Percentiles rank a stretch among this genome's conserved stretches.
These are phyloP conservation scores for Phlogophora meticulosa DNA, from an alignment of 2,888 invertebrate species.

Conservation along the genomic window DNA sequence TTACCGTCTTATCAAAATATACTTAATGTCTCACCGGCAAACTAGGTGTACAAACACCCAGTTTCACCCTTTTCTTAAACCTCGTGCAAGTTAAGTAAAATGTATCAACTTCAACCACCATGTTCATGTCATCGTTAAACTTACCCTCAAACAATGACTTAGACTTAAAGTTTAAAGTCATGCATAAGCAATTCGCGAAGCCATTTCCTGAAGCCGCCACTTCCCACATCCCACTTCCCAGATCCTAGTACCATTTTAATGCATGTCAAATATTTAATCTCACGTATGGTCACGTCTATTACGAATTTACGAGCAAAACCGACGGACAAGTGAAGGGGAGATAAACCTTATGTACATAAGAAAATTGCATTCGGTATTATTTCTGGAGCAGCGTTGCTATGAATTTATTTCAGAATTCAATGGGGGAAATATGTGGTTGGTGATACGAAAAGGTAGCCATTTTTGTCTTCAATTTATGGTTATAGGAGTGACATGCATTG, in stretches of 20 bases:
- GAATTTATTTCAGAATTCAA: slow-evolving; percentile 51
- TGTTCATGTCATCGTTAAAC: slow-evolving; percentile 26
- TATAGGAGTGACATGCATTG: not conserved
- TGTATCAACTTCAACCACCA: not conserved
- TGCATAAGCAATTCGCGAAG: slow-evolving; percentile 42
- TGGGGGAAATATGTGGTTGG: slow-evolving; percentile 13
- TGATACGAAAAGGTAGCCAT: slow-evolving; percentile 15
- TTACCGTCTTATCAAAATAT: not conserved
- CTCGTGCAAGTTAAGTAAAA: not conserved
- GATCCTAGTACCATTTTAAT: slow-evolving; percentile 45
- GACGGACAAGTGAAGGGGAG: slow-evolving; percentile 62
- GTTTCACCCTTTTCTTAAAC: not conserved
- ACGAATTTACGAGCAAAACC: slow-evolving; percentile 65
- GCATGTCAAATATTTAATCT: slow-evolving; percentile 64
- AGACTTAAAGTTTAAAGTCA: slow-evolving; percentile 36
- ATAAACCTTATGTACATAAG: slow-evolving; percentile 64
- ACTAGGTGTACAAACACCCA: too few relatives aligned
- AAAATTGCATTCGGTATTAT: slow-evolving; percentile 62
- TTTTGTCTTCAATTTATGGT: slow-evolving; percentile 18
- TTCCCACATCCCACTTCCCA: not conserved
- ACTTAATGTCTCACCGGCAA: not conserved
- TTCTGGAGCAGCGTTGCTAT: slow-evolving; percentile 26
- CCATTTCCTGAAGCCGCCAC: not conserved
- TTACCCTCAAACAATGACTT: slow-evolving; percentile 30
- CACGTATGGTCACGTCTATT: slow-evolving; percentile 63